phyloP scores from a whole-genome alignment of 2,888 invertebrate species.

The Pantelozetes paolii region DNA sequence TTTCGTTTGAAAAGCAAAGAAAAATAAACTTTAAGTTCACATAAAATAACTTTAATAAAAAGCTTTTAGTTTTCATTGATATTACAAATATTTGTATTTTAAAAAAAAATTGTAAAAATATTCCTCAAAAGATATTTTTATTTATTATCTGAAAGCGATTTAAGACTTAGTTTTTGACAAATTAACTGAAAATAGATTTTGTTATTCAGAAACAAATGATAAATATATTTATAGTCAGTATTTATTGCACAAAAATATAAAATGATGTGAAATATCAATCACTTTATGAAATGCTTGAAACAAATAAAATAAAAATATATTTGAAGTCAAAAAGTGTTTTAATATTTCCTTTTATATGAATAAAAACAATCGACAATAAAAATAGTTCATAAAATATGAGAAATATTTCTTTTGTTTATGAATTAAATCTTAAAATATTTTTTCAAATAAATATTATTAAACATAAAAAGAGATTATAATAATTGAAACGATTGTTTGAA shows the following conservation, averaged over 20 bases:
- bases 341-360: slow-evolving; percentile 9
- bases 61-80: too few relatives aligned
- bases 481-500: too few relatives aligned
- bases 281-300: not conserved
- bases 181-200: not conserved
- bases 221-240: not conserved
- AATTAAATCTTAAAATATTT: too few relatives aligned
- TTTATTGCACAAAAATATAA: not conserved
- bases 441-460: too few relatives aligned
- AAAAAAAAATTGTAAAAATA: too few relatives aligned
- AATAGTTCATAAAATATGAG: not conserved
- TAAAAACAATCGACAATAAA: slow-evolving; percentile 19
- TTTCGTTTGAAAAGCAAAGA: too few relatives aligned
- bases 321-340: not conserved
- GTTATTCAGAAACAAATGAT: not conserved
- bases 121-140: too few relatives aligned
- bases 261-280: slow-evolving; percentile 18
- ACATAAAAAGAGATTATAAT: too few relatives aligned
- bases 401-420: not conserved
- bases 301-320: not conserved
- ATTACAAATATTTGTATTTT: too few relatives aligned
- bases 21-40: not conserved
- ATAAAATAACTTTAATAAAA: too few relatives aligned
- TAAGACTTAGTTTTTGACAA: not conserved
- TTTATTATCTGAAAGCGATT: not conserved